Percentiles rank a stretch among this genome's conserved stretches.
phyloP scores from a whole-genome alignment of 2,797 vertebrate genomes.

The Clarias fuscus region DNA sequence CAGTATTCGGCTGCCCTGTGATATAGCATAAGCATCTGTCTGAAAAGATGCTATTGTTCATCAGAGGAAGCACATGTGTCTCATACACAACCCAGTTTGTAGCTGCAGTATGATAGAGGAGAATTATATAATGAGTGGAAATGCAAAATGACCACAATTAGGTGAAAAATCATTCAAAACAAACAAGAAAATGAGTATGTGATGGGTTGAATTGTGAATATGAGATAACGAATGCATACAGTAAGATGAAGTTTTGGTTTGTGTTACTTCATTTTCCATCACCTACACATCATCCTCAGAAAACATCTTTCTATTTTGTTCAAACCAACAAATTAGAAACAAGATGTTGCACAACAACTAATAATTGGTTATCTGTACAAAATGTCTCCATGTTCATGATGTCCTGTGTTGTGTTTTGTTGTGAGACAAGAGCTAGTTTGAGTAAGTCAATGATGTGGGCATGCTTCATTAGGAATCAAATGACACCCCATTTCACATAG shows the following conservation, averaged over 20 bases:
- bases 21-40: neutral
- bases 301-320: neutral
- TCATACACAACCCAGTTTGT: neutral
- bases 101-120: neutral
- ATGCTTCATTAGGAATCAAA: slow-evolving; percentile 30
- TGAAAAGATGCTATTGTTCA: neutral
- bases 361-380: neutral
- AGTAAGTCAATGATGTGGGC: slow-evolving; percentile 1
- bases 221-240: neutral
- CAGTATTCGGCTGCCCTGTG: neutral
- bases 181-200: neutral
- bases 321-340: neutral
- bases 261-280: neutral
- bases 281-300: neutral
- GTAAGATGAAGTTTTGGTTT: neutral
- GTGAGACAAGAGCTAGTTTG: slow-evolving; percentile 27
- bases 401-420: neutral
- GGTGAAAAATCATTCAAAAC: neutral
- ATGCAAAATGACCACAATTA: neutral
- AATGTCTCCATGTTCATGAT: neutral
- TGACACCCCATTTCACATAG: slow-evolving; percentile 33
- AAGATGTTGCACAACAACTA: neutral
- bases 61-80: neutral
- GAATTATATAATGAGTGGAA: neutral
- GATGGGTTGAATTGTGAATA: neutral